phyloP scores from a whole-genome alignment of 2,113 vertebrate species.

The Procapra przewalskii region DNA sequence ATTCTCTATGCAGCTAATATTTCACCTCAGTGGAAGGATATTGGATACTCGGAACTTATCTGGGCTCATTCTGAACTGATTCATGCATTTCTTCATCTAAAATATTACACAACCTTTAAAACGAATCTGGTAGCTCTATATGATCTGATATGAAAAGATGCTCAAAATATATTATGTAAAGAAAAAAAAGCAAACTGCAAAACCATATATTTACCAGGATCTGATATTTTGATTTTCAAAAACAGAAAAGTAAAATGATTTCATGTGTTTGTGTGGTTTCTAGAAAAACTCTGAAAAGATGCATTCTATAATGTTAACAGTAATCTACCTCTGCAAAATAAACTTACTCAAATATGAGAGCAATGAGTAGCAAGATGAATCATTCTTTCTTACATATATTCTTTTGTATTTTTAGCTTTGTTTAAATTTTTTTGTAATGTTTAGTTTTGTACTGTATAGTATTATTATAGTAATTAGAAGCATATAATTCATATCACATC shows the following conservation, averaged over 20 bases:
- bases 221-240: background rate
- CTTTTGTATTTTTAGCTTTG: background rate
- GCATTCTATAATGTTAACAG: background rate
- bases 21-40: background rate
- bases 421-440: background rate
- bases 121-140: background rate
- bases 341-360: background rate
- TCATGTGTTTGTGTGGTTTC: background rate
- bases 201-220: background rate
- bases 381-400: background rate
- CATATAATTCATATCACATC: background rate
- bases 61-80: background rate
- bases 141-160: background rate
- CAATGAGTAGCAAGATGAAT: background rate
- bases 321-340: background rate
- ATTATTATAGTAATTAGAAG: background rate
- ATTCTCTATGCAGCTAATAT: background rate
- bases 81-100: background rate
- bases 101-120: background rate
- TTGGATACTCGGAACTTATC: background rate
- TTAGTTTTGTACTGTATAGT: background rate
- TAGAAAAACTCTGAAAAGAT: background rate
- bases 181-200: background rate
- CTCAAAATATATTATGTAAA: background rate
- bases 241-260: background rate